Conservation (phyloP, 2,797 vertebrate species). For the Megalops cyprinoides region DNA sequence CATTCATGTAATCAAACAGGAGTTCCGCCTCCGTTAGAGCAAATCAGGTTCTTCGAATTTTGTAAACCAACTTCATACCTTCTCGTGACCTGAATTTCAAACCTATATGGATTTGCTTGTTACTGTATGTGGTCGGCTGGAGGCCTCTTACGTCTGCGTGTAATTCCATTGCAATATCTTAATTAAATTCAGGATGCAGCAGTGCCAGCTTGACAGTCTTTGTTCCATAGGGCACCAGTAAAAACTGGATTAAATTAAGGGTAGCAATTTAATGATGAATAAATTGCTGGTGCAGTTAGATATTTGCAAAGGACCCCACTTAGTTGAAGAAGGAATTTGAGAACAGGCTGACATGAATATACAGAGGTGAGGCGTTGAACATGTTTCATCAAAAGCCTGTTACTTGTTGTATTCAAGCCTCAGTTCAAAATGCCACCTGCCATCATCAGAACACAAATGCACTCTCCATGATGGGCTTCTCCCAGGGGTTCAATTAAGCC, state of each 20-base stretch:
- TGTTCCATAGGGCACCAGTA: conserved; percentile 51
- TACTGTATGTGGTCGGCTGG: background rate
- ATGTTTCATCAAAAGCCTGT: conserved; percentile 2
- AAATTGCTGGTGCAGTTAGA: conserved; percentile 51
- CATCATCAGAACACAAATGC: background rate
- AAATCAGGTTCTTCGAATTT: too few species aligned
- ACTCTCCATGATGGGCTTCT: conserved; percentile 20
- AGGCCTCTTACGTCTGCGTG: background rate
- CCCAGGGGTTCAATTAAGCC: conserved; percentile 20
- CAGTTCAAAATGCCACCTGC: background rate
- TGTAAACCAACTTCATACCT: too few species aligned
- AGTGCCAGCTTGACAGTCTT: conserved; percentile 39
- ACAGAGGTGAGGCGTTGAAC: background rate
- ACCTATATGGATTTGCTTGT: background rate
- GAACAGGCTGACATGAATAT: background rate
- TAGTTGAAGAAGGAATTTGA: conserved; percentile 34
- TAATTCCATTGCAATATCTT: conserved; percentile 48
- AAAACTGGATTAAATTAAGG: conserved; percentile 52
- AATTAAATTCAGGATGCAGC: conserved; percentile 56
- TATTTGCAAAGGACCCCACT: conserved; percentile 42
- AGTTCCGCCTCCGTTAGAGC: background rate
- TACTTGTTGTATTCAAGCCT: background rate
- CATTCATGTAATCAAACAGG: background rate
- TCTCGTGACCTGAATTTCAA: too few species aligned
- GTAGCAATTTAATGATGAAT: conserved; percentile 65